These are phyloP conservation scores for Microplitis manilae DNA, from an alignment of 2,888 invertebrate genomes.

Conservation along the genomic window DNA sequence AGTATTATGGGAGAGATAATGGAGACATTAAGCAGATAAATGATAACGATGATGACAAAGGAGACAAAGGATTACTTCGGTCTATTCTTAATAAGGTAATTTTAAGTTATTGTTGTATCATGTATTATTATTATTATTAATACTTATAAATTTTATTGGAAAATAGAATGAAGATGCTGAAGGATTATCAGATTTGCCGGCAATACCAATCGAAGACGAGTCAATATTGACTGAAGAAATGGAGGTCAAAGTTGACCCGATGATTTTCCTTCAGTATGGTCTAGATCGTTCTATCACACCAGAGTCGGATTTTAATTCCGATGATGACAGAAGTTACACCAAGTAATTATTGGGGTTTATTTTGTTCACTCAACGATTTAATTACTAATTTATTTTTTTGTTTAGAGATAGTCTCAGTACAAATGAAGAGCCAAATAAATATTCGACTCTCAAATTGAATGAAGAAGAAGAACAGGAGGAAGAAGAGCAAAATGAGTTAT, in stretches of 20 bases:
- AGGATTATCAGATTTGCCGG: background rate
- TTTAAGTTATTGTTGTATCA: background rate
- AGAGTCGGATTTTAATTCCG: constrained; percentile 63
- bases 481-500: background rate
- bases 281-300: constrained; percentile 70
- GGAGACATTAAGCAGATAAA: constrained; percentile 9
- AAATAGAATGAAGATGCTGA: background rate
- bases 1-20: constrained; percentile 45
- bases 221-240: constrained; percentile 72
- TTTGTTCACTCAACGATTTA: background rate
- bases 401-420: constrained; percentile 31
- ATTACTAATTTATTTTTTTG: constrained; percentile 10
- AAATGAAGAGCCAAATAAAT: constrained; percentile 33
- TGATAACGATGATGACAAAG: constrained; percentile 21
- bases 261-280: constrained; percentile 78
- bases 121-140: background rate
- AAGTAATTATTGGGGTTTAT: constrained; percentile 37
- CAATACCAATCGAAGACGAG: constrained; percentile 44
- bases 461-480: constrained; percentile 26
- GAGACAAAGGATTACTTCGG: constrained; percentile 21
- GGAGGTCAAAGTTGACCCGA: constrained; percentile 81
- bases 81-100: constrained; percentile 30
- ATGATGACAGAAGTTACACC: constrained; percentile 64
- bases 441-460: constrained; percentile 41
- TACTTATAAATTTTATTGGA: background rate